These are phyloP conservation scores for Pampusana beccarii DNA, from an alignment of 2,113 vertebrate genomes.

Conservation along the genomic window DNA sequence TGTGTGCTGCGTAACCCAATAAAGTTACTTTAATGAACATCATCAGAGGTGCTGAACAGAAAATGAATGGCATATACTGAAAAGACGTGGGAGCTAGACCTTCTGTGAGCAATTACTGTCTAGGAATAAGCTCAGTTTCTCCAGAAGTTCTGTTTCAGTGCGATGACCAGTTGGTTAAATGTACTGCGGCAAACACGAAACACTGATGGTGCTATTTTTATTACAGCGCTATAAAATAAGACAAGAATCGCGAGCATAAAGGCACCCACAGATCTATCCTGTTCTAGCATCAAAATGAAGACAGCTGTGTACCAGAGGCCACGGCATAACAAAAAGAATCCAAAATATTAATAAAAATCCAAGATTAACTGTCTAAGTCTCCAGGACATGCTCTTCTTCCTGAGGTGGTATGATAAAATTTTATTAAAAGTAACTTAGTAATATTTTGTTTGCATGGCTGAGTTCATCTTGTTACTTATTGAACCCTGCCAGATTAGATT, in stretches of 20 bases:
- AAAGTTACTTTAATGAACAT: constrained; percentile 2
- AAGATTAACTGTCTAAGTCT: constrained; percentile 14
- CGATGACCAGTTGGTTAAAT: not conserved
- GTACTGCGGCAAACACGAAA: not conserved
- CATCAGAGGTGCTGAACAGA: not conserved
- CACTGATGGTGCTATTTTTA: not conserved
- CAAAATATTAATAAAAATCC: constrained; percentile 47
- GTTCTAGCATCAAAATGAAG: not conserved
- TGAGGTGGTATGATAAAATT: constrained; percentile 35
- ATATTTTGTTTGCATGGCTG: constrained; percentile 49
- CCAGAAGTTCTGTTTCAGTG: not conserved
- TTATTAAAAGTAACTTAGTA: constrained; percentile 60
- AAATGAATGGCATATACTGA: not conserved
- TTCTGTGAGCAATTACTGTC: not conserved
- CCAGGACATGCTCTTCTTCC: not conserved
- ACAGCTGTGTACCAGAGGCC: not conserved
- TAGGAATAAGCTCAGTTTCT: not conserved
- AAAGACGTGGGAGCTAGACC: not conserved
- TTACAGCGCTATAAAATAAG: not conserved
- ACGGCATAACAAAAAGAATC: not conserved
- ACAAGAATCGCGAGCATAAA: not conserved
- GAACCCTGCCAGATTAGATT: constrained; percentile 39
- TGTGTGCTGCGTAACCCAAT: not conserved
- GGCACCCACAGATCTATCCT: not conserved
- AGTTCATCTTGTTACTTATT: constrained; percentile 41